phyloP scores from a whole-genome alignment of 2,797 vertebrate species.

The Otolemur crassicaudatus region DNA sequence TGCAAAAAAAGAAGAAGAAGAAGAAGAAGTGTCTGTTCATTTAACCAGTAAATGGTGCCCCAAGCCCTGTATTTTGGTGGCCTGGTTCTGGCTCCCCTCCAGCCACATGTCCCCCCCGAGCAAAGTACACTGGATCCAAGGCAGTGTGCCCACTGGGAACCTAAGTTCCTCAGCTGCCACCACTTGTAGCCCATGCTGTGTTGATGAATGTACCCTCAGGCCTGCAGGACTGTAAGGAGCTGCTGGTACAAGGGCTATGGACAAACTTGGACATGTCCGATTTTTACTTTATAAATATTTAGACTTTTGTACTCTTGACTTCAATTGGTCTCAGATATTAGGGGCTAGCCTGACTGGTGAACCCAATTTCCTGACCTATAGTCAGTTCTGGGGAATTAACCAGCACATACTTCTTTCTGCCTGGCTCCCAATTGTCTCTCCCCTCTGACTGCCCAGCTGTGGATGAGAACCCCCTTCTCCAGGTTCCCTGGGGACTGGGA shows the following conservation, averaged over 20 bases:
- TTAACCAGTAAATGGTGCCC: background rate
- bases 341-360: background rate
- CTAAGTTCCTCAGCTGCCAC: background rate
- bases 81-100: background rate
- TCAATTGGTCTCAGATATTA: background rate
- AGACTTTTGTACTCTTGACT: slow-evolving; percentile 31
- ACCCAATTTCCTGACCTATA: background rate
- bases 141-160: background rate
- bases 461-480: background rate
- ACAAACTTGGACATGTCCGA: background rate
- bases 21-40: background rate
- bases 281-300: slow-evolving; percentile 60
- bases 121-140: background rate
- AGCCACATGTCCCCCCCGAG: background rate
- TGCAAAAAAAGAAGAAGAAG: no score
- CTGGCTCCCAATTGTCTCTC: background rate
- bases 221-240: background rate
- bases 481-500: background rate
- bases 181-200: background rate
- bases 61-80: background rate
- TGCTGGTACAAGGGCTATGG: background rate
- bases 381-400: background rate
- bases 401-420: background rate
- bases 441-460: background rate
- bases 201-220: background rate